Percentiles rank a stretch among this genome's conserved stretches.
Conservation (phyloP, 2,888 invertebrate genomes). For the Prionchulus punctatus region DNA sequence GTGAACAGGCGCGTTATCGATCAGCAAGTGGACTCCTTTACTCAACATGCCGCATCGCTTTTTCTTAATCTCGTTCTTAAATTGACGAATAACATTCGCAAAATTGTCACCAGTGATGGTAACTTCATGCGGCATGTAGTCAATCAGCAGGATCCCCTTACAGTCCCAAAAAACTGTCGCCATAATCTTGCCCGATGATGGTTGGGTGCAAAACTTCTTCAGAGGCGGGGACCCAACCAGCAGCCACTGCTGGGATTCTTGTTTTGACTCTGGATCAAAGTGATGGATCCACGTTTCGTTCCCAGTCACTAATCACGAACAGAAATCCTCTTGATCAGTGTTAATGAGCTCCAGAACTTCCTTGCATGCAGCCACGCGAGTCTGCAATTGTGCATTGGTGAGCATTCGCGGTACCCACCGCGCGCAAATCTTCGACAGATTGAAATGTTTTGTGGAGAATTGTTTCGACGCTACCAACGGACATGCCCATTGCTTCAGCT, state of each 20-base stretch:
- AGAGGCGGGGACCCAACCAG: background rate
- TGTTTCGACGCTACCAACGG: too few species aligned
- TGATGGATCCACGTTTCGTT: background rate
- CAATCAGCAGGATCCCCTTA: conserved; percentile 12
- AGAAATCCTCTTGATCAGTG: background rate
- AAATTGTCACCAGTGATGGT: conserved; percentile 14
- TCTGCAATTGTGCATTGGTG: too few species aligned
- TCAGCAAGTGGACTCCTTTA: conserved; percentile 8
- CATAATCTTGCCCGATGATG: conserved; percentile 13
- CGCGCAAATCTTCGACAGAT: background rate
- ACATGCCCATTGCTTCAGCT: too few species aligned
- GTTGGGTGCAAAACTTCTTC: conserved; percentile 8
- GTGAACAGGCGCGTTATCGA: conserved; percentile 12
- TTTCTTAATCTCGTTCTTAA: conserved; percentile 6
- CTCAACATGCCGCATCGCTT: conserved; percentile 1
- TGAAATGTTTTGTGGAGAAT: background rate
- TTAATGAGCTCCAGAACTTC: background rate
- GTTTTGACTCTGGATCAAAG: background rate
- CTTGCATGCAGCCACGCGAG: too few species aligned
- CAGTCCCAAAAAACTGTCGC: conserved; percentile 14
- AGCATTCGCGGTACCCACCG: background rate
- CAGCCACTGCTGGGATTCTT: conserved; percentile 1
- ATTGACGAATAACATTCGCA: conserved; percentile 8
- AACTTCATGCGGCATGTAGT: conserved; percentile 14
- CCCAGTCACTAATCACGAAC: background rate